Evolutionary conservation across 2,113 vertebrate genomes (phyloP), one percentile per base, ranked within the genome.

Genomic region (Phalacrocorax carbo): DNA sequence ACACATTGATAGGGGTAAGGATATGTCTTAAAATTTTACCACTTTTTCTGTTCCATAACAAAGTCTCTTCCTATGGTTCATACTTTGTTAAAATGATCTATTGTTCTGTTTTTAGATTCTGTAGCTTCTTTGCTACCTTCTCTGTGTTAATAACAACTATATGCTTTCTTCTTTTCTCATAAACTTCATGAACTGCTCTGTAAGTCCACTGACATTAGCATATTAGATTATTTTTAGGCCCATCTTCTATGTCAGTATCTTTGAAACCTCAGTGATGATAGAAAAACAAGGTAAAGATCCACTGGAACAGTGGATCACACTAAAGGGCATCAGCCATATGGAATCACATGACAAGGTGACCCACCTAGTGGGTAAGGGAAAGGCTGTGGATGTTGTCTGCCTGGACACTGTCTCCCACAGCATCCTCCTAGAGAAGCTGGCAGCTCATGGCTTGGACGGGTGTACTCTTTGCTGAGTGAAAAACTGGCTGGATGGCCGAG

Each of bases 211-310:
- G 30, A 18, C 12, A 75, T 81, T 19, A 54, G 4, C 3, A 25
- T 12, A 38, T 32, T 22, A 19, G 11, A 10, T 44, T 40, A 51
- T 65, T 88, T 84, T 75, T 12, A 44, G 29, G 3, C 15, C 40
- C 0, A 0, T 13, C 10, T 75, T 75, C 36, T 44, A 2, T 16
- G 5, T 15, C 49, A 2, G 13, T 10, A 19, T 38, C 36, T 51
- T 46, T 1, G 3, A 62, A 78, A 48, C 13, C 9, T 77, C 22
- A 36, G 5, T 34, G 13, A 22, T 64, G 38, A 25, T 21, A 16
- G 81, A 52, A 51, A 6, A 3, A 29, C 0, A 6, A 26, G 4
- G 44, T 66, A 51, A 87, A 14, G 3, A 64, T n/a, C 15, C 22
- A 29, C 10, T 76, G 20, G 4, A 55, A 30, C 4, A 11, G 5